A percentile compares a stretch with the other conserved stretches of the same genome.
Evolutionary conservation across 2,888 invertebrate genomes (phyloP).

Genomic region (Cyclophora albipunctata): DNA sequence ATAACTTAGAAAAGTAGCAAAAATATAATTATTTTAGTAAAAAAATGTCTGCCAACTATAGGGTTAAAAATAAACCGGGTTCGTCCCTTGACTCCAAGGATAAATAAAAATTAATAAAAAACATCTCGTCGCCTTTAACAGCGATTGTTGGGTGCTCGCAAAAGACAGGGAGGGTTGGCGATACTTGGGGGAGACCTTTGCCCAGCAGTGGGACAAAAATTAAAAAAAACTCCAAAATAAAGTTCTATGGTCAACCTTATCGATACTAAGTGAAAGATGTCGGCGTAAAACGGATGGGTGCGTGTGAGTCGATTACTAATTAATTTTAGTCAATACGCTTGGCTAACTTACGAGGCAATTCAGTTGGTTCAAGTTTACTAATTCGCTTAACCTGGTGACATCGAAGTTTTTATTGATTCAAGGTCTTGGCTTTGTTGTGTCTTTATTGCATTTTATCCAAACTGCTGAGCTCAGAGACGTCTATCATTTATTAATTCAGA

Average conservation of each 20-base stretch:
- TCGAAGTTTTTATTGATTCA: background rate
- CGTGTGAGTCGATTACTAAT: constrained; percentile 32
- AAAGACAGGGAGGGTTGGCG: background rate
- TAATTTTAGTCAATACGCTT: background rate
- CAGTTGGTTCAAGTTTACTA: background rate
- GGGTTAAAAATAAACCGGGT: no score
- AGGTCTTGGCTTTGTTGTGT: no score
- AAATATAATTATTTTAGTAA: no score
- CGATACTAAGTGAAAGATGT: constrained; percentile 62
- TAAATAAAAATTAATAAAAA: no score
- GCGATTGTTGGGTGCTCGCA: background rate
- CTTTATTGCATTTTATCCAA: background rate
- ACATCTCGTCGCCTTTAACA: no score
- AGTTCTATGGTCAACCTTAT: constrained; percentile 2
- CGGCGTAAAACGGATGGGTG: constrained; percentile 59
- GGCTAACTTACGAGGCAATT: constrained; percentile 5
- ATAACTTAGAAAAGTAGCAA: no score
- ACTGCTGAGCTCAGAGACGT: background rate
- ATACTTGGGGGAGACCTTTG: background rate
- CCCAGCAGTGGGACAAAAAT: background rate
- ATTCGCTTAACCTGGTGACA: background rate
- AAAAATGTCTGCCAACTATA: no score
- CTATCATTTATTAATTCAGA: background rate
- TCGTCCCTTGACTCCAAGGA: no score
- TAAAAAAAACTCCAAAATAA: background rate